Percentiles rank a stretch among this genome's conserved stretches.
Evolutionary conservation across 1,140 invertebrate species (phyloP).

Genomic region (Leptoteleia sp.): DNA sequence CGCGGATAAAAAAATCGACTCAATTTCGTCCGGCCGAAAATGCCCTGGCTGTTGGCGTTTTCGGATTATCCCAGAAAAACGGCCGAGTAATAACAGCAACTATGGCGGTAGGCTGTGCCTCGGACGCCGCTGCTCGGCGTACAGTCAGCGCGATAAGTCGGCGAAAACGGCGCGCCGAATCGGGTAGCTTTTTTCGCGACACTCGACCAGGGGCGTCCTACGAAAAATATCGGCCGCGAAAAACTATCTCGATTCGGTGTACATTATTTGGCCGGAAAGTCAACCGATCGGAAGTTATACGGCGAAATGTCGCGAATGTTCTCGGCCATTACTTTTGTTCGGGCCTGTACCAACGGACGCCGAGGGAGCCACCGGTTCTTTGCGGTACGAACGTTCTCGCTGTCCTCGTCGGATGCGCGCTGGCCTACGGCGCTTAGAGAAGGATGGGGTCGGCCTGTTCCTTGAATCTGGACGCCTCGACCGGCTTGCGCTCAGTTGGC

Average conservation of each 20-base stretch:
- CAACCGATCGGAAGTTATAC: slow-evolving; percentile 63
- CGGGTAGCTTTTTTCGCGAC: slow-evolving; percentile 63
- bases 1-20: slow-evolving; percentile 72
- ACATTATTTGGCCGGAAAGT: slow-evolving; percentile 64
- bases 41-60: no score
- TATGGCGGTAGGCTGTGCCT: slow-evolving; percentile 66
- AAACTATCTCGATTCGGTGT: slow-evolving; percentile 77
- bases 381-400: slow-evolving; percentile 16
- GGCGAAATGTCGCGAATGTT: slow-evolving; percentile 2
- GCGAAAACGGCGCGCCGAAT: slow-evolving; percentile 8
- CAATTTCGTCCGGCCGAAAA: slow-evolving; percentile 67
- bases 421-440: background rate
- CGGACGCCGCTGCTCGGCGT: slow-evolving; percentile 72
- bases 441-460: slow-evolving; percentile 14
- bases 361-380: slow-evolving; percentile 45
- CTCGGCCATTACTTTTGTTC: slow-evolving; percentile 16
- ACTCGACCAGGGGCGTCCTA: slow-evolving; percentile 72
- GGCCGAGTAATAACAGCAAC: slow-evolving; percentile 2
- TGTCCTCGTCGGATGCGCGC: slow-evolving; percentile 3
- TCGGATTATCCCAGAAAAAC: no score
- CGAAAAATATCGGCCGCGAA: slow-evolving; percentile 73
- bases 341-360: slow-evolving; percentile 71
- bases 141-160: slow-evolving; percentile 58
- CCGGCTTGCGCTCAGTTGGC: slow-evolving; percentile 79
- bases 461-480: slow-evolving; percentile 73